Percentiles rank a stretch among this genome's conserved stretches.
phyloP scores from a whole-genome alignment of 2,797 vertebrate genomes.

The Neosilurus hyrtlii region DNA sequence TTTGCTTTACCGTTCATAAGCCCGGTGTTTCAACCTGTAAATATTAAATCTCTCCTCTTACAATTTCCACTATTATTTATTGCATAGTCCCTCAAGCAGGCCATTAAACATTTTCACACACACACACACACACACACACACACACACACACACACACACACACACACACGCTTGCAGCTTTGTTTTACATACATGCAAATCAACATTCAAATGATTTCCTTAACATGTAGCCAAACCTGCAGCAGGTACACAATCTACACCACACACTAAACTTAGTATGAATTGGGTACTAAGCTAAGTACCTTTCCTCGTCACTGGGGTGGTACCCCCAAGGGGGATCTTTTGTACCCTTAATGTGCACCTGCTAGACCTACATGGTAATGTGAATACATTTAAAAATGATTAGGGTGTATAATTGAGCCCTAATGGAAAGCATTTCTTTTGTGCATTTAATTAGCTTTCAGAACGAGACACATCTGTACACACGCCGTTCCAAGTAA shows the following conservation, averaged over 20 bases:
- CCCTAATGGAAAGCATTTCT: neutral
- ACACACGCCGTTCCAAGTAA: neutral
- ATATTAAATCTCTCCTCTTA: neutral
- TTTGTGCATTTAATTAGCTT: neutral
- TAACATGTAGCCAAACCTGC: constrained; percentile 35
- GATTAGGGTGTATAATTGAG: neutral
- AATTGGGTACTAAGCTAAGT: neutral
- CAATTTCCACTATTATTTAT: neutral
- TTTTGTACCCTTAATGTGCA: neutral
- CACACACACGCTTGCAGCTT: constrained; percentile 34
- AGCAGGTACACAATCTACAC: constrained; percentile 51
- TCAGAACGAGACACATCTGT: neutral
- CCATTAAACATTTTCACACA: neutral
- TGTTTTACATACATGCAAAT: constrained; percentile 69
- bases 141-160: constrained; percentile 16
- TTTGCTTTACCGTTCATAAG: no score
- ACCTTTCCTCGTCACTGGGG: neutral
- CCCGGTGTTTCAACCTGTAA: neutral
- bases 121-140: neutral
- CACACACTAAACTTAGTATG: constrained; percentile 3
- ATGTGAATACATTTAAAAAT: neutral
- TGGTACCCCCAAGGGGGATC: neutral
- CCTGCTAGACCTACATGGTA: neutral
- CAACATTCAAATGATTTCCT: constrained; percentile 68
- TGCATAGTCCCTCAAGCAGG: neutral